Evolutionary conservation across 2,113 vertebrate species (phyloP), one percentile per base, ranked within the genome.

Genomic region (Vicugna pacos): DNA sequence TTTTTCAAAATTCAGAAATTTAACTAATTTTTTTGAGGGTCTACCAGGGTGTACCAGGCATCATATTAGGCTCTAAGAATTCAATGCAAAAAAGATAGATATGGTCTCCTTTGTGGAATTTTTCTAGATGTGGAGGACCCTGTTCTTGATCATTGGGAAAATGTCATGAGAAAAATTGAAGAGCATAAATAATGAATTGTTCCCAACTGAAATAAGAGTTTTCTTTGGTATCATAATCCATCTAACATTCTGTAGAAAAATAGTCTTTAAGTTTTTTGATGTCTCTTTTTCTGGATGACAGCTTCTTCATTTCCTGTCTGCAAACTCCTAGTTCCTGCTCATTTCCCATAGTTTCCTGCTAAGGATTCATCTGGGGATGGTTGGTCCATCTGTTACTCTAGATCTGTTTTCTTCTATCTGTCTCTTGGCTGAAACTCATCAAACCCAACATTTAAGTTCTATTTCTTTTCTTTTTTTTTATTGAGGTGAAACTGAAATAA

Each of bases 1-100:
- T 56, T 93, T 91, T 95, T 77, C 4, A 81, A 93, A 91, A 46
- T 81, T 91, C 58, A 42, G 75, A 64, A 72, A 38, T 72, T 56
- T 60, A 84, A 62, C 15, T 11, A 89, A 4, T 82, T 70, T 91
- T 94, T 79, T 30, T 26, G 35, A 87, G 4, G 11, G 1, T 16
- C 17, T 58, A 30, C 30, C 12, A 89, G 15, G 4, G 16, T 42
- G 4, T 58, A 35, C 52, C n/a, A 72, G 24, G 19, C 20, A 76
- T 75, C 26, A 20, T 79, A 9, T 65, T 52, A 83, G 65, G 8
- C 19, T 10, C 32, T 84, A 32, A 73, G 48, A 20, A 72, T 52
- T 87, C 56, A 50, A 42, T 93, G 73, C 58, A 85, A 50, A 28
- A 83, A 90, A n/a, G 3, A 28, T 17, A 65, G 35, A 20, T 35